These are phyloP conservation scores for Steinernema carpocapsae DNA, from an alignment of 2,888 invertebrate species.

Conservation along the genomic window DNA sequence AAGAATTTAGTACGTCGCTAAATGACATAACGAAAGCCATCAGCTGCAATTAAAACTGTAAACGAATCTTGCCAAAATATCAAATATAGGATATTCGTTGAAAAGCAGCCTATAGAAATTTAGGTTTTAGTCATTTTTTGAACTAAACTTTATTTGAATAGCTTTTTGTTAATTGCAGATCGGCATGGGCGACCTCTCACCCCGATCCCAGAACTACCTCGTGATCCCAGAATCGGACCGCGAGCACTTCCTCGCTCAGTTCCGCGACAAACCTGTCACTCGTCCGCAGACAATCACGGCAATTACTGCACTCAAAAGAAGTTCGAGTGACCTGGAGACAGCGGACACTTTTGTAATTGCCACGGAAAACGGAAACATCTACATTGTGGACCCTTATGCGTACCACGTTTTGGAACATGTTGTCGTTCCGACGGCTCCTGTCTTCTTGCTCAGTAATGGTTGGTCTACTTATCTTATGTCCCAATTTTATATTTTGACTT, in stretches of 20 bases:
- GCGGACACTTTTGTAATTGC: neutral
- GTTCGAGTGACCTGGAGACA: constrained; percentile 1
- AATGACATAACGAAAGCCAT: too few species aligned
- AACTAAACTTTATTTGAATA: too few species aligned
- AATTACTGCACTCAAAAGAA: constrained; percentile 53
- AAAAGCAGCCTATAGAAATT: too few species aligned
- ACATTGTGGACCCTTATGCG: constrained; percentile 8
- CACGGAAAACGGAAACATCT: constrained; percentile 16
- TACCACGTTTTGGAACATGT: constrained; percentile 4
- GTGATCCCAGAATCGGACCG: constrained; percentile 4
- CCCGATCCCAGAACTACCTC: constrained; percentile 17
- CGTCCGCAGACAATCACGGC: constrained; percentile 48
- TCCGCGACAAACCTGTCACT: constrained; percentile 11
- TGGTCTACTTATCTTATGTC: neutral
- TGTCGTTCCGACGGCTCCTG: neutral
- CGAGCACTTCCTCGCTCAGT: neutral
- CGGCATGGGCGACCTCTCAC: constrained; percentile 40
- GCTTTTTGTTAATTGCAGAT: neutral
- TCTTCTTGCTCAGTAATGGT: constrained; percentile 13
- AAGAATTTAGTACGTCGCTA: too few species aligned
- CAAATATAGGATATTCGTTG: too few species aligned
- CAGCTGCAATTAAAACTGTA: too few species aligned
- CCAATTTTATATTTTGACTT: neutral
- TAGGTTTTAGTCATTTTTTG: too few species aligned
- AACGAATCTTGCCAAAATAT: too few species aligned